Evolutionary conservation across 2,797 vertebrate genomes (phyloP), one percentile per base, ranked within the genome.

Genomic region (Tokudaia tokunoshimensis): DNA sequence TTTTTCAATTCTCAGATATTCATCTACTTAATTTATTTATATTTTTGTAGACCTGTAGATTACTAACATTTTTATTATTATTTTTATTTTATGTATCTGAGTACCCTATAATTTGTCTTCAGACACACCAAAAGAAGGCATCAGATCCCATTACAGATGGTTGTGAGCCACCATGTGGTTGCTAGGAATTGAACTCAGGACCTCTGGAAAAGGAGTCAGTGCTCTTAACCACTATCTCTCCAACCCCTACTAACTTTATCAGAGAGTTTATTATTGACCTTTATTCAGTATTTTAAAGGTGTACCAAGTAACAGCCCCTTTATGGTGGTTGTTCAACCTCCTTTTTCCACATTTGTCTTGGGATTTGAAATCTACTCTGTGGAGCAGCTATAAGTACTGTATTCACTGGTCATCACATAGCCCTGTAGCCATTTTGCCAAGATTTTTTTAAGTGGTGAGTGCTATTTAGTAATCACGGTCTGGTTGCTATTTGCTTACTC

Each of bases 261-360:
- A 29, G 1, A 75, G 41, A 81, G 47, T 94, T 89, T 67, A 57
- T 86, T 91, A 29, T 86, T 93, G 93, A 83, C 83, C 94, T 96
- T 85, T 22, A 82, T n/a, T 22, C 78, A 2, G 52, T 90, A 80
- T 70, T 96, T 88, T 89, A 59, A 87, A 79, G 50, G 37, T 89
- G 92, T 95, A 91, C 31, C 79, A 31, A 47, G 8, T 20, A 22
- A 24, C 44, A 89, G 5, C 47, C 2, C 9, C 57, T 91, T 57
- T 92, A 72, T 52, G 5, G 31, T 9, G 8, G 12, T 47, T n/a
- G 17, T 94, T 83, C 37, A 26, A 0, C 50, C 47, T 91, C 47
- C 34, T 76, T 96, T 93, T 86, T 4, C 67, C 29, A 41, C 84
- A 7, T 34, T 87, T 47, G 79, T 79, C 67, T 91, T 3, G 3